Evolutionary conservation across 2,797 vertebrate species (phyloP).

Genomic region (Carapus acus): DNA sequence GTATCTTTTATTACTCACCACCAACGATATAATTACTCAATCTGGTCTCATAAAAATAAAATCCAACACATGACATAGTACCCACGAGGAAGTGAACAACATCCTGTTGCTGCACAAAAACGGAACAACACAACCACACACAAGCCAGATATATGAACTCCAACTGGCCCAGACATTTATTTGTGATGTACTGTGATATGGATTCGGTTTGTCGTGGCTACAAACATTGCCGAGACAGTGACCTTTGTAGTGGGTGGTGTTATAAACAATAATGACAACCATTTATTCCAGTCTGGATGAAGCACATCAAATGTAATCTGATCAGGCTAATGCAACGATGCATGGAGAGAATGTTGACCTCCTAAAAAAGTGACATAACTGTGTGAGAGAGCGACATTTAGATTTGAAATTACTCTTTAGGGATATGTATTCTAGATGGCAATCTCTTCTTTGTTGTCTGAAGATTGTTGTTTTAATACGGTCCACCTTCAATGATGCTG

Average conservation of each 20-base stretch:
- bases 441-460: background rate
- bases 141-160: slow-evolving; percentile 8
- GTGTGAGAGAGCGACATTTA: slow-evolving; percentile 4
- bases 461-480: slow-evolving; percentile 64
- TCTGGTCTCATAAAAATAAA: background rate
- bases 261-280: background rate
- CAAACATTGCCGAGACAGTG: background rate
- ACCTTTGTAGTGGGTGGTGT: background rate
- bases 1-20: background rate
- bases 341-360: background rate
- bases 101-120: slow-evolving; percentile 15
- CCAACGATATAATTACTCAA: background rate
- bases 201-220: slow-evolving; percentile 5
- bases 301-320: slow-evolving; percentile 4
- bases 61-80: background rate
- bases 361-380: background rate
- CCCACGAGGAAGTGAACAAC: background rate
- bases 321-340: slow-evolving; percentile 2
- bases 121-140: background rate
- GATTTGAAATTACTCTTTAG: slow-evolving; percentile 5
- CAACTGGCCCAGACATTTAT: slow-evolving; percentile 14
- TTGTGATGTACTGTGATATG: slow-evolving; percentile 24
- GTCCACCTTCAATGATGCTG: slow-evolving; percentile 78
- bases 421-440: slow-evolving; percentile 16
- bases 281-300: slow-evolving; percentile 11